phyloP scores from a whole-genome alignment of 2,888 invertebrate genomes.

The Drosophila monieri region DNA sequence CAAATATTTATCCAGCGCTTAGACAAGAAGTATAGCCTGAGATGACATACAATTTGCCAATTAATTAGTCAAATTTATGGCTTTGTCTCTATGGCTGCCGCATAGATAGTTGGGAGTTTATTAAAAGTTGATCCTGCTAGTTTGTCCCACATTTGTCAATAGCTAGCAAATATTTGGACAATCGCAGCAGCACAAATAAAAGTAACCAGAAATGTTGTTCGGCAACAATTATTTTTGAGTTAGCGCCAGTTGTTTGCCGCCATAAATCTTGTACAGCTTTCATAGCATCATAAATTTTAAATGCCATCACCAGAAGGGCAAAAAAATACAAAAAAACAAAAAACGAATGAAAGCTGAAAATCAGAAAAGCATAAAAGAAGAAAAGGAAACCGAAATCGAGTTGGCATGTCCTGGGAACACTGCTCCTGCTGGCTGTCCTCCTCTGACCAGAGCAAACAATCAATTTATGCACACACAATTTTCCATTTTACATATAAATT shows the following conservation, averaged over 20 bases:
- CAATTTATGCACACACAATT: slow-evolving; percentile 69
- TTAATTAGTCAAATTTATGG: slow-evolving; percentile 40
- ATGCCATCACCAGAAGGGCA: slow-evolving; percentile 45
- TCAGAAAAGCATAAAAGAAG: slow-evolving; percentile 11
- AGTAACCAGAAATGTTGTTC: slow-evolving; percentile 29
- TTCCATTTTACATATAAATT: slow-evolving; percentile 35
- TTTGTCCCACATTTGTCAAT: slow-evolving; percentile 58
- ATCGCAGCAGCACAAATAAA: slow-evolving; percentile 24
- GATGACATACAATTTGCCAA: slow-evolving; percentile 19
- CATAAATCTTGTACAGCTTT: slow-evolving; percentile 73
- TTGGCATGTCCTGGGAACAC: slow-evolving; percentile 24
- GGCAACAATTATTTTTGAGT: slow-evolving; percentile 70
- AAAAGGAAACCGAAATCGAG: slow-evolving; percentile 35
- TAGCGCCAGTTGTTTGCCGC: slow-evolving; percentile 52
- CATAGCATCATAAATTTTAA: slow-evolving; percentile 70
- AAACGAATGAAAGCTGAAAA: background rate
- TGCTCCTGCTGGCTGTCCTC: slow-evolving; percentile 27
- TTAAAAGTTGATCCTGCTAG: slow-evolving; percentile 30
- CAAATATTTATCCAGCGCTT: slow-evolving; percentile 52
- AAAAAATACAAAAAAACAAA: background rate
- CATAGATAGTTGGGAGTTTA: slow-evolving; percentile 23
- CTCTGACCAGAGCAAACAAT: slow-evolving; percentile 66
- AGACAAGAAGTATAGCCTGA: slow-evolving; percentile 28
- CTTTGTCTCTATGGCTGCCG: background rate
- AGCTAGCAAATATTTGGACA: slow-evolving; percentile 50